Evolutionary conservation across 2,113 vertebrate species (phyloP), one percentile per base, ranked within the genome.

Genomic region (Podocnemis expansa): DNA sequence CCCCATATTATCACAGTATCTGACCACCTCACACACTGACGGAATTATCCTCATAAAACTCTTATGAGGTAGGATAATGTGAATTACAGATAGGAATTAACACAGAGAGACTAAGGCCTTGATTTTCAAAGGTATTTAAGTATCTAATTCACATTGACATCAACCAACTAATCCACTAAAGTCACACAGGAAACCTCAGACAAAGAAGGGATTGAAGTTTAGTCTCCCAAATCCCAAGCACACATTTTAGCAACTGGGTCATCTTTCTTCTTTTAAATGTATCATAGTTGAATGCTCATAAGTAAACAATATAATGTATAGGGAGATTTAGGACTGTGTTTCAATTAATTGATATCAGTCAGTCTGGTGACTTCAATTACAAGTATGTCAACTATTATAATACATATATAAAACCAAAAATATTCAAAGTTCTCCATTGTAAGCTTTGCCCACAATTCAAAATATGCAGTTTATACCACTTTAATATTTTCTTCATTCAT

Each of bases 1-100:
- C 41, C 85, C 4, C 4, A 5, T 12, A 58, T 21, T 47, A 67
- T 4, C 22, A 24, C 14, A 0, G 0, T 19, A 79, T 4, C 1
- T n/a, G 31, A 34, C 4, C 38, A 41, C 1, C 0, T 55, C 31
- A 83, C 10, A 22, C 51, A 47, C 27, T 55, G 22, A 34, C 5
- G 10, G 10, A 73, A 2, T 1, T 49, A 16, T 27, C 9, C 34
- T 38, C 8, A 70, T 10, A n/a, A 38, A 34, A 54, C 0, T 2
- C 45, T 58, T 54, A 2, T 63, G 24, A 84, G 70, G 7, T 49
- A 9, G n/a, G 25, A 47, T 47, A 47, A 47, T 47, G 47, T 47
- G 52, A 93, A 80, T 63, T 8, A 17, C 5, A 84, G 1, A 6
- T 84, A 73, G 21, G 38, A 73, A 60, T 3, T 60, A 14, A 34